Evolutionary conservation across 2,888 invertebrate species (phyloP).

Genomic region (Bhutanitis thaidina): DNA sequence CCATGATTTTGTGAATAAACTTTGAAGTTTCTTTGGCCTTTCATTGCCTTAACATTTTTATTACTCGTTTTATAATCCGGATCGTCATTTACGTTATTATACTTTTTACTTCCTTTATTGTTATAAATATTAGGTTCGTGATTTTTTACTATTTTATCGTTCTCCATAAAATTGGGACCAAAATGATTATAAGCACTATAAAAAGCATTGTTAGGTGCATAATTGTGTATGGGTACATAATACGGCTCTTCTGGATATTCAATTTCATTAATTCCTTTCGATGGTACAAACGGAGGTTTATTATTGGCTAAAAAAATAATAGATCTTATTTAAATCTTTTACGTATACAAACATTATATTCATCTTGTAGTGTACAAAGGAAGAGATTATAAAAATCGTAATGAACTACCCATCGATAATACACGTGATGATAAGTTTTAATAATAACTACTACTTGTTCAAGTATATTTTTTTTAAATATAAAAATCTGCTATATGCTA

Average conservation of each 20-base stretch:
- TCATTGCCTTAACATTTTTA: constrained; percentile 4
- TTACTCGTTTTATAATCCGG: not conserved
- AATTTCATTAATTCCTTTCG: constrained; percentile 4
- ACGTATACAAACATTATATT: too few species aligned
- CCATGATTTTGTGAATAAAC: not conserved
- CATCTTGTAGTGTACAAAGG: too few species aligned
- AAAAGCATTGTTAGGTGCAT: constrained; percentile 42
- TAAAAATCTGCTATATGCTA: too few species aligned
- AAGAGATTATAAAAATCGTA: too few species aligned
- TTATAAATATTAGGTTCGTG: not conserved
- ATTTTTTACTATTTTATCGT: constrained; percentile 3
- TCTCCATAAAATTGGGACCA: constrained; percentile 37
- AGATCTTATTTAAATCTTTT: not conserved
- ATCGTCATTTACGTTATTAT: not conserved
- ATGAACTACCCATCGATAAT: too few species aligned
- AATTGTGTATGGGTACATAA: constrained; percentile 43
- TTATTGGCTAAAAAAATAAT: constrained; percentile 31
- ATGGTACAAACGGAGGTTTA: constrained; percentile 23
- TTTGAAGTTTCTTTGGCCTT: constrained; percentile 5
- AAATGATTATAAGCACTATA: constrained; percentile 45
- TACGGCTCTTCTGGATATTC: constrained; percentile 35
- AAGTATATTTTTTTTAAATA: too few species aligned
- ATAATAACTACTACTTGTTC: too few species aligned
- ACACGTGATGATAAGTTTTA: too few species aligned
- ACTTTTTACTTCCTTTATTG: not conserved